These are phyloP conservation scores for Anguilla marmorata DNA, from an alignment of 2,797 vertebrate species.

Conservation along the genomic window DNA sequence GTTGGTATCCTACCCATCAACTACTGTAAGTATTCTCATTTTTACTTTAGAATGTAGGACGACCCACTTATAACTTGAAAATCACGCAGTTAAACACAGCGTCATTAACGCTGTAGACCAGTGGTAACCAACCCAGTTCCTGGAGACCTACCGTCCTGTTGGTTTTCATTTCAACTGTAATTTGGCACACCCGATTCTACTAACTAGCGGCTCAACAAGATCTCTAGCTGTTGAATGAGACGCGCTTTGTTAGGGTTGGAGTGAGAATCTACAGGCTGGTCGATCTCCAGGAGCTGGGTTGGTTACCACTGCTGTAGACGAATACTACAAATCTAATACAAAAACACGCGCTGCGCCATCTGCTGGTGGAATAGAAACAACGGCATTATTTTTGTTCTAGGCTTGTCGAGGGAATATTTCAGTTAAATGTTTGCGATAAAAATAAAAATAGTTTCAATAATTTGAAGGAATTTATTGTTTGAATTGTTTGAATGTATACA, in stretches of 20 bases:
- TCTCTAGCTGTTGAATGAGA: too few species aligned
- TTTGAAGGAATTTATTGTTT: neutral
- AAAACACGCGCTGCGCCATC: constrained; percentile 48
- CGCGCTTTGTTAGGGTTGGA: too few species aligned
- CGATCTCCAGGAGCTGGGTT: too few species aligned
- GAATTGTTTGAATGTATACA: neutral
- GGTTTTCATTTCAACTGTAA: too few species aligned
- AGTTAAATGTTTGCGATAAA: neutral
- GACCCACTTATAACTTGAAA: neutral
- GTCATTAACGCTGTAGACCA: neutral
- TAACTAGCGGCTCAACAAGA: too few species aligned
- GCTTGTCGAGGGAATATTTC: neutral
- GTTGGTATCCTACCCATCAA: neutral
- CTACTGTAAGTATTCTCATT: neutral
- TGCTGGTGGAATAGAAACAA: constrained; percentile 34
- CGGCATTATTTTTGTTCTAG: neutral
- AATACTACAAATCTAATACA: neutral
- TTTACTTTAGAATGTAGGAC: neutral
- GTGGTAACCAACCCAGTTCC: too few species aligned
- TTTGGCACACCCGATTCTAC: too few species aligned
- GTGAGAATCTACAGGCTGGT: too few species aligned
- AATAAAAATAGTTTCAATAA: neutral
- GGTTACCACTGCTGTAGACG: neutral
- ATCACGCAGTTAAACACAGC: neutral
- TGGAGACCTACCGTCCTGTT: too few species aligned